Conservation (phyloP, 2,888 invertebrate genomes). For the Heliconius aoede region DNA sequence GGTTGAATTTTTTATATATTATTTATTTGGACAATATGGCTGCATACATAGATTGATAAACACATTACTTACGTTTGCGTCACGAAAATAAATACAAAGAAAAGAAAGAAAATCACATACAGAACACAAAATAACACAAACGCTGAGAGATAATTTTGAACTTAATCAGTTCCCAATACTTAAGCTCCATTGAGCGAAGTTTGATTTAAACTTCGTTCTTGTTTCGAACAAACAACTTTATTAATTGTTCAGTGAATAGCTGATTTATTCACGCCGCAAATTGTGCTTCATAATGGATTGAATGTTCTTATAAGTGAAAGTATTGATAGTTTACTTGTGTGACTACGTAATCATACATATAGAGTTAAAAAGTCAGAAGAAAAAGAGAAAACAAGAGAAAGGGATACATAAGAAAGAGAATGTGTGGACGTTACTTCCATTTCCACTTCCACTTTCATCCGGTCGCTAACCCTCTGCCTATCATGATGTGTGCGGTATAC, state of each 20-base stretch:
- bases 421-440: too few relatives aligned
- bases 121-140: constrained; percentile 7
- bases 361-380: not conserved
- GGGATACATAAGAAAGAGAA: too few relatives aligned
- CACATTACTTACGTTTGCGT: too few relatives aligned
- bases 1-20: too few relatives aligned
- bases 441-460: too few relatives aligned
- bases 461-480: too few relatives aligned
- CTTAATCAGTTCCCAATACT: constrained; percentile 38
- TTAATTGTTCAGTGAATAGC: constrained; percentile 41
- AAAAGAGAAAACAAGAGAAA: not conserved
- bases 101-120: not conserved
- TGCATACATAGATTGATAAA: too few relatives aligned
- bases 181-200: constrained; percentile 30
- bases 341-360: not conserved
- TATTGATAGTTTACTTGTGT: not conserved
- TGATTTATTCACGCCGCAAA: constrained; percentile 35
- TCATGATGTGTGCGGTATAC: too few relatives aligned
- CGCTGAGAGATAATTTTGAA: constrained; percentile 19
- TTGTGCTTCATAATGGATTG: constrained; percentile 13
- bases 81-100: not conserved
- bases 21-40: too few relatives aligned
- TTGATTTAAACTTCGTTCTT: constrained; percentile 46
- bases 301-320: not conserved
- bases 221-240: constrained; percentile 36